Conservation (phyloP, 92 coral and sea anemone genomes). For the Phymanthus crucifer region DNA sequence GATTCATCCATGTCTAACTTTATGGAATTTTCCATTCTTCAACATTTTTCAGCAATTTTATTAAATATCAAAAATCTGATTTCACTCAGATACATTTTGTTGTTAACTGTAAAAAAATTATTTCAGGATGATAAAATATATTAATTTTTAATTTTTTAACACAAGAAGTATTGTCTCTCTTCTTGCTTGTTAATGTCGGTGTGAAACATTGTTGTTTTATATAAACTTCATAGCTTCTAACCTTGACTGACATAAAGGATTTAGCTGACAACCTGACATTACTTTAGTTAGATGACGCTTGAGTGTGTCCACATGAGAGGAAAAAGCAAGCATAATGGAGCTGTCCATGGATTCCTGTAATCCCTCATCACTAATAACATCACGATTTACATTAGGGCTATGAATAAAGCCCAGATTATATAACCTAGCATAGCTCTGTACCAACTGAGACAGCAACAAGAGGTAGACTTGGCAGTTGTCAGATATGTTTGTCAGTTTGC, state of each 20-base stretch:
- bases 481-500: constrained; percentile 27
- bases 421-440: constrained; percentile 44
- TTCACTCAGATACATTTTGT: too few species aligned
- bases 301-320: constrained; percentile 48
- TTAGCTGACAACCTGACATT: constrained; percentile 22
- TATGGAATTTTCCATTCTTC: too few species aligned
- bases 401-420: background rate
- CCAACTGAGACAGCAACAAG: constrained; percentile 61
- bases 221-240: constrained; percentile 26
- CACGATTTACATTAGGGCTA: background rate
- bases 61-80: too few species aligned
- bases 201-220: background rate
- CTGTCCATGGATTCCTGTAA: constrained; percentile 26
- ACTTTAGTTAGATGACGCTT: constrained; percentile 48
- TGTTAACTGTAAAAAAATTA: too few species aligned
- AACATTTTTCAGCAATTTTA: too few species aligned
- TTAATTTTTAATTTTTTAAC: background rate
- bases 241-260: constrained; percentile 14
- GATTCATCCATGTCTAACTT: too few species aligned
- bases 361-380: constrained; percentile 10
- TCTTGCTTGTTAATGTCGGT: background rate
- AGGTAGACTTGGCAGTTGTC: constrained; percentile 59
- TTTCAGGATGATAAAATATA: too few species aligned
- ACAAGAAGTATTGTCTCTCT: background rate
- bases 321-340: constrained; percentile 24